phyloP scores from a whole-genome alignment of 1,140 invertebrate species.

The Tetragnatha versicolor region DNA sequence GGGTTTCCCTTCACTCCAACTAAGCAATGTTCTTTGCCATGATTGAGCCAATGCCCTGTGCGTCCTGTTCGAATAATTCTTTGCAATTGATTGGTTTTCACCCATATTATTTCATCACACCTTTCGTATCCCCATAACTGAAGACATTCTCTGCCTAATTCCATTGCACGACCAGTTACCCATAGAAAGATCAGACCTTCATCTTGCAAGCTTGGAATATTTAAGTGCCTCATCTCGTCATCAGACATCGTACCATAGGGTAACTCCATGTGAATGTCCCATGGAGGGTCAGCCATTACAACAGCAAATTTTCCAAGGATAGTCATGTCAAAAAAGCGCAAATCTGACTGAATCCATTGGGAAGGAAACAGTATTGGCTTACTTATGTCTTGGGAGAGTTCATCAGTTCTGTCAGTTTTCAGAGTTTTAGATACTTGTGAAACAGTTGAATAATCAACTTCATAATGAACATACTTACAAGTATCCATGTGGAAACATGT shows the following conservation, averaged over 20 bases:
- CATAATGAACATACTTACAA: conserved; percentile 97
- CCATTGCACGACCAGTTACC: conserved; percentile 98
- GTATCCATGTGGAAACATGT: conserved; percentile 99
- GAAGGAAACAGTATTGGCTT: conserved; percentile 57
- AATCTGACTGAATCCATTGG: conserved; percentile 96
- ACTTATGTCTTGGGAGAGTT: conserved; percentile 33
- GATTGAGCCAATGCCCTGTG: conserved; percentile 98
- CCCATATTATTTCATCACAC: conserved; percentile 98
- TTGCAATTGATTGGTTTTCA: conserved; percentile 98
- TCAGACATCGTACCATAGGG: conserved; percentile 99
- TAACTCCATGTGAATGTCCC: conserved; percentile 98
- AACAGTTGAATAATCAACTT: conserved; percentile 73
- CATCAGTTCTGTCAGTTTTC: conserved; percentile 35
- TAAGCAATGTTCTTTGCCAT: conserved; percentile 98
- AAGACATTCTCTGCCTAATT: conserved; percentile 90
- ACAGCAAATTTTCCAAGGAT: conserved; percentile 92
- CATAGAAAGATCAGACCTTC: conserved; percentile 96
- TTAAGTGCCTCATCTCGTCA: conserved; percentile 96
- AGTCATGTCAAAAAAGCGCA: conserved; percentile 94
- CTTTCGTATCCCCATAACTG: conserved; percentile 94
- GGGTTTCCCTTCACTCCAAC: conserved; percentile 97
- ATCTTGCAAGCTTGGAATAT: conserved; percentile 89
- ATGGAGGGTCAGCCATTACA: conserved; percentile 95
- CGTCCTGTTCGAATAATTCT: conserved; percentile 94
- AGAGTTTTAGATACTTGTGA: conserved; percentile 30